Evolutionary conservation across 2,888 invertebrate species (phyloP).

Genomic region (Archips xylosteana): DNA sequence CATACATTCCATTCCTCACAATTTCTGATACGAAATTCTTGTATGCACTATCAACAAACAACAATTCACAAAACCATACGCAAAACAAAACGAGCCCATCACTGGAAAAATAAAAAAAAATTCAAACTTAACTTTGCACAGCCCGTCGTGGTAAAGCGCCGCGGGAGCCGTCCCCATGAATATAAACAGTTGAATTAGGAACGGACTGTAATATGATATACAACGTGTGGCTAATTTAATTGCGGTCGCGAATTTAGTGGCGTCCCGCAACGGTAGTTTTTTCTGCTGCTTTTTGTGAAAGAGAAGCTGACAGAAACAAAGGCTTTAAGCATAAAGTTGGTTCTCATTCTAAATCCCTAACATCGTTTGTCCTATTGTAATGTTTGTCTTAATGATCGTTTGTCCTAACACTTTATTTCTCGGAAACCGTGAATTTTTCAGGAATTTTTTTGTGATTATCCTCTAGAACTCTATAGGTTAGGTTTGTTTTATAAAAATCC

Average conservation of each 20-base stretch:
- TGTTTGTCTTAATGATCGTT: too few relatives aligned
- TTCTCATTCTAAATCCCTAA: too few relatives aligned
- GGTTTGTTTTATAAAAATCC: too few relatives aligned
- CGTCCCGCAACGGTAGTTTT: slow-evolving; percentile 55
- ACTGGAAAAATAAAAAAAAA: neutral
- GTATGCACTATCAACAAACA: neutral
- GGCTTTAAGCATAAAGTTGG: too few relatives aligned
- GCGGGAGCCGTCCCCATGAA: slow-evolving; percentile 71
- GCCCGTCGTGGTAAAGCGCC: slow-evolving; percentile 75
- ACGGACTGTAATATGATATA: slow-evolving; percentile 69
- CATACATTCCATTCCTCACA: too few relatives aligned
- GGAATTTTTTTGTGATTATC: too few relatives aligned
- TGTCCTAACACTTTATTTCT: too few relatives aligned
- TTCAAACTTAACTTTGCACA: slow-evolving; percentile 45
- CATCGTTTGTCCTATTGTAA: too few relatives aligned
- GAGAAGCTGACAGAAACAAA: neutral
- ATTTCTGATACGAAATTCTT: too few relatives aligned
- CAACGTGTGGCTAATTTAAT: slow-evolving; percentile 77
- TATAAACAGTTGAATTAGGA: slow-evolving; percentile 82
- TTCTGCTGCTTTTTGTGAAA: slow-evolving; percentile 41
- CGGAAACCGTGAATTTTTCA: too few relatives aligned
- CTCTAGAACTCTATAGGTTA: too few relatives aligned
- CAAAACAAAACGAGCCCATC: neutral
- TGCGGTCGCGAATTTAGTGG: slow-evolving; percentile 65
- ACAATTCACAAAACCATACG: neutral